Conservation (phyloP, 1,140 invertebrate species). For the Harpegnathos saltator region DNA sequence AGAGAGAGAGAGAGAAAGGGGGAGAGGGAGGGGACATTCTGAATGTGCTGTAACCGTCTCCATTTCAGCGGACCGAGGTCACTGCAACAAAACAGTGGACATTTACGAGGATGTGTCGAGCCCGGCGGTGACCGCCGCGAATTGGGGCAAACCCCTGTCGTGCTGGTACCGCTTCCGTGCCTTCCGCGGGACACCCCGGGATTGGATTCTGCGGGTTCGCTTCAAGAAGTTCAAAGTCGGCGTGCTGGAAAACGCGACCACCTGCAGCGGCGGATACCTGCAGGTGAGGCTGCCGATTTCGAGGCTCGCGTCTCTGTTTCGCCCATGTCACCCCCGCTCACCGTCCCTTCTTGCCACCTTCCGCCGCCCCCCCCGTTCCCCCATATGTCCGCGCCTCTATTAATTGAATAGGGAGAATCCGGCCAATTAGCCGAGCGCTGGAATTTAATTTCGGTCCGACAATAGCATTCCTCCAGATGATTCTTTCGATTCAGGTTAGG, state of each 20-base stretch:
- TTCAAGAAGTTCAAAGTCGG: conserved; percentile 98
- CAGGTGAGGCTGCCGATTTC: conserved; percentile 87
- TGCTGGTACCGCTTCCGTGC: conserved; percentile 96
- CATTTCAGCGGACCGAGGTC: conserved; percentile 89
- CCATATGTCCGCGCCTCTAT: conserved; percentile 12
- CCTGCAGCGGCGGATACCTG: conserved; percentile 94
- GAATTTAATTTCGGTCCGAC: conserved; percentile 50
- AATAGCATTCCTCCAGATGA: conserved; percentile 47
- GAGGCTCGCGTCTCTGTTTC: background rate
- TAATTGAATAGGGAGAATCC: conserved; percentile 49
- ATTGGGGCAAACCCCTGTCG: conserved; percentile 92
- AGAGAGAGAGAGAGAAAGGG: too few species aligned
- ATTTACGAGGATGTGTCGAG: conserved; percentile 96
- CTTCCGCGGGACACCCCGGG: conserved; percentile 92
- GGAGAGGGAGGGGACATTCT: too few species aligned
- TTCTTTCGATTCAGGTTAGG: conserved; percentile 36
- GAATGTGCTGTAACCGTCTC: background rate
- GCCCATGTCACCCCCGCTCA: background rate
- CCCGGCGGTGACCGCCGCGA: conserved; percentile 93
- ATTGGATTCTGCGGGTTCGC: conserved; percentile 95
- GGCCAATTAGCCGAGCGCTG: conserved; percentile 45
- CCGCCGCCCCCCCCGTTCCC: background rate
- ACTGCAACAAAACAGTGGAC: conserved; percentile 96
- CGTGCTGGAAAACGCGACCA: conserved; percentile 93
- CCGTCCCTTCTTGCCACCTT: background rate